Evolutionary conservation across 2,113 vertebrate genomes (phyloP).

Genomic region (Lepus timidus): DNA sequence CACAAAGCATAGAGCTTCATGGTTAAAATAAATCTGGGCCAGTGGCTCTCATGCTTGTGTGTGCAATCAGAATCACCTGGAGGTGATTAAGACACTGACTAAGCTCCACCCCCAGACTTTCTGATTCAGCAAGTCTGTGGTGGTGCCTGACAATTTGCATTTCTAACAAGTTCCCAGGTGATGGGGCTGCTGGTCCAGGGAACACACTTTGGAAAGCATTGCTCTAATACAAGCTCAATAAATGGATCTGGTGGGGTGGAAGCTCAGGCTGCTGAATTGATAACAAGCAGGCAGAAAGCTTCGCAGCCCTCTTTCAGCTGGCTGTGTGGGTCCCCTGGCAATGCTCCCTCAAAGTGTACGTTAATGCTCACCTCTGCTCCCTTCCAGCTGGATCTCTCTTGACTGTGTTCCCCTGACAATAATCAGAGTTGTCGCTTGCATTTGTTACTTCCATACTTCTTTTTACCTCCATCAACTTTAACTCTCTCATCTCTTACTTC

Average conservation of each 20-base stretch:
- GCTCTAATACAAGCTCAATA: background rate
- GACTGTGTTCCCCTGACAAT: background rate
- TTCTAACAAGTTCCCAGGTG: slow-evolving; percentile 46
- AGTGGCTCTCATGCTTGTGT: background rate
- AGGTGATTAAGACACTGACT: slow-evolving; percentile 23
- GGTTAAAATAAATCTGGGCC: slow-evolving; percentile 54
- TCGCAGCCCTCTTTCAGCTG: background rate
- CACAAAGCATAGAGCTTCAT: background rate
- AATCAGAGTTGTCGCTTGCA: background rate
- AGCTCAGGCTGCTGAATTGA: background rate
- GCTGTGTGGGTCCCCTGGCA: background rate
- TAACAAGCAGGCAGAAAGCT: background rate
- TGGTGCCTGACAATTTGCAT: slow-evolving; percentile 19
- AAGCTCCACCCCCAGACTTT: slow-evolving; percentile 35
- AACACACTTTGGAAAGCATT: background rate
- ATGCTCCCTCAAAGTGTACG: background rate
- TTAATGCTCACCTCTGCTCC: background rate
- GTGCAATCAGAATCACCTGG: slow-evolving; percentile 57
- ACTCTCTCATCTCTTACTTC: background rate
- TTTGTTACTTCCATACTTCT: slow-evolving; percentile 6
- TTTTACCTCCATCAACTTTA: background rate
- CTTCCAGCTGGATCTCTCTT: background rate
- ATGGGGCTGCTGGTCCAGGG: background rate
- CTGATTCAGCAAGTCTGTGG: slow-evolving; percentile 36
- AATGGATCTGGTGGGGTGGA: background rate